Evolutionary conservation across 2,113 vertebrate genomes (phyloP).

Genomic region (Sorex araneus): DNA sequence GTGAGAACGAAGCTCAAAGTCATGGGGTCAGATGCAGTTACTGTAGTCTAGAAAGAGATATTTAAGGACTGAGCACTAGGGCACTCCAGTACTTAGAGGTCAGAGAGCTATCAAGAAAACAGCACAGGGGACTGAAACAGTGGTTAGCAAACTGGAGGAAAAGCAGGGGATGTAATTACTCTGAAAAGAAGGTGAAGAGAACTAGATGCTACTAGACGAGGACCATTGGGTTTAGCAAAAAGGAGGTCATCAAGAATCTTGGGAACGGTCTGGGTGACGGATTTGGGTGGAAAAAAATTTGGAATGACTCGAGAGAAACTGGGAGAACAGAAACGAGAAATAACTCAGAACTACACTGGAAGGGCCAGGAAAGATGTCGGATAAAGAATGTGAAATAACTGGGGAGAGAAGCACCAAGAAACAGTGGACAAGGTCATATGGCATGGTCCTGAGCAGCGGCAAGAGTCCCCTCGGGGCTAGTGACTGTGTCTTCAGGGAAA

Average conservation of each 20-base stretch:
- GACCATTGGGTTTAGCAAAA: neutral
- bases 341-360: too few species aligned
- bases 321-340: neutral
- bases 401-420: too few species aligned
- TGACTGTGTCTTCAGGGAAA: neutral
- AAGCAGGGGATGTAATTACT: neutral
- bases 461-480: neutral
- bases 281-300: neutral
- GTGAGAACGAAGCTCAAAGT: neutral
- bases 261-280: conserved; percentile 1
- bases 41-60: conserved; percentile 17
- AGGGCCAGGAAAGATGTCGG: too few species aligned
- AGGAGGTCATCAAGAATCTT: neutral
- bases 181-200: neutral
- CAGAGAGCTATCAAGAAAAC: neutral
- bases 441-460: neutral
- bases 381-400: too few species aligned
- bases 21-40: neutral
- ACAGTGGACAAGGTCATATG: neutral
- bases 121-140: neutral
- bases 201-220: too few species aligned
- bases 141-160: neutral
- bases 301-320: neutral
- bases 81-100: neutral
- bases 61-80: neutral